Conservation (phyloP, 2,888 invertebrate species). For the Caenorhabditis angaria region DNA sequence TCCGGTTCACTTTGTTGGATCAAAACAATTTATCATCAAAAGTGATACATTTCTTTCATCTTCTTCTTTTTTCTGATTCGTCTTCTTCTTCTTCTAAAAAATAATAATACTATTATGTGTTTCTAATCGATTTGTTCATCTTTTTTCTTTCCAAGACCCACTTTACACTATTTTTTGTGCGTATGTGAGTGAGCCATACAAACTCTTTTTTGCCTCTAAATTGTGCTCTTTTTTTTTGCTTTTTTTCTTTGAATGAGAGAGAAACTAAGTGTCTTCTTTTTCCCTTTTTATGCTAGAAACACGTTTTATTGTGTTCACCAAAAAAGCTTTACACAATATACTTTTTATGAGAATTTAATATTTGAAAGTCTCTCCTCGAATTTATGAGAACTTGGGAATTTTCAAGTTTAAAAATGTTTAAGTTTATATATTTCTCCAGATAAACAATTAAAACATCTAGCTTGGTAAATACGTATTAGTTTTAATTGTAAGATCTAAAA, state of each 20-base stretch:
- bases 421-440: too few species aligned
- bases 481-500: too few species aligned
- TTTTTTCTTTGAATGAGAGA: conserved; percentile 10
- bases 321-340: too few species aligned
- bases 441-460: too few species aligned
- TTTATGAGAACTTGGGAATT: too few species aligned
- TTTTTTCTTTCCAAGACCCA: conserved; percentile 23
- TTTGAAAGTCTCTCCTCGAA: too few species aligned
- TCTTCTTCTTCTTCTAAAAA: not conserved
- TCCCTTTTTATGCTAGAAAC: conserved; percentile 16
- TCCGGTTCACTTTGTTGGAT: not conserved
- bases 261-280: conserved; percentile 4
- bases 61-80: not conserved
- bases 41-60: not conserved
- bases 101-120: conserved; percentile 34
- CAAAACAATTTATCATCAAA: conserved; percentile 1
- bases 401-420: too few species aligned
- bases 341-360: too few species aligned
- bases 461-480: too few species aligned
- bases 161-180: conserved; percentile 39
- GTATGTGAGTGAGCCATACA: not conserved
- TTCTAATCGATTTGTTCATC: conserved; percentile 30
- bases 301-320: conserved; percentile 3
- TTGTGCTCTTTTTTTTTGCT: not conserved
- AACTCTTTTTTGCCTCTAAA: conserved; percentile 14